Base-by-base conservation (phyloP, 2,113 vertebrate species). In the Menidia beryllina region DNA sequence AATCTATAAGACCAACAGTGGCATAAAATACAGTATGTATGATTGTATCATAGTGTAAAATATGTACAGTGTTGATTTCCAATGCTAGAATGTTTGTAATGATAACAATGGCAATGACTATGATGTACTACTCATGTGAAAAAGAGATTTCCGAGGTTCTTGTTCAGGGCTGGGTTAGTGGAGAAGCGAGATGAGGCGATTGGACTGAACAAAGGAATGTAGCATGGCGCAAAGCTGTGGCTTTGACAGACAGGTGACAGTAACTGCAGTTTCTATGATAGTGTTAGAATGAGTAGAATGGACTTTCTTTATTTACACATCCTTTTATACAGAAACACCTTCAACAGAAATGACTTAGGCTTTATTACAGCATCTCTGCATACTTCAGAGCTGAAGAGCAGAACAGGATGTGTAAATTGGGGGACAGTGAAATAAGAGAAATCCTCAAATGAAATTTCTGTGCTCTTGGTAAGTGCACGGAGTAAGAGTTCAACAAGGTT, bases 1-100 rank as follows among this genome's bases (percentile, higher is more conserved):
- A 83, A 76, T 79, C 75, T 68, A 68, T 80, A 86, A 83, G 82
- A 88, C 84, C 83, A 86, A 85, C 79, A 72, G 80, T 86, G 85
- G 70, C 79, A 86, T 81, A 68, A 77, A 79, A 68, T 84, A 90
- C 73, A 85, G 85, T 86, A 90, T 90, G 88, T 88, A 90, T 85
- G 83, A 89, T 90, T 94, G 93, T 94, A 93, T 87, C 66, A 93
- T 94, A 94, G 82, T 94, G 93, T 93, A 93, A 92, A 89, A 92
- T 91, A 83, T 93, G 93, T 94, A 93, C 91, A 93, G 90, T 72
- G 88, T 92, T 91, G 83, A 89, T 90, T 90, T 90, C 64, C 88
- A 91, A 85, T 90, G 81, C 86, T 92, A 93, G 91, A 93, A 93
- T 93, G 92, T 94, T 91, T 93, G 90, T 92, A 91, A 93, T 85